Evolutionary conservation across 2,888 invertebrate species (phyloP).

Genomic region (Sarcophaga rosellei): DNA sequence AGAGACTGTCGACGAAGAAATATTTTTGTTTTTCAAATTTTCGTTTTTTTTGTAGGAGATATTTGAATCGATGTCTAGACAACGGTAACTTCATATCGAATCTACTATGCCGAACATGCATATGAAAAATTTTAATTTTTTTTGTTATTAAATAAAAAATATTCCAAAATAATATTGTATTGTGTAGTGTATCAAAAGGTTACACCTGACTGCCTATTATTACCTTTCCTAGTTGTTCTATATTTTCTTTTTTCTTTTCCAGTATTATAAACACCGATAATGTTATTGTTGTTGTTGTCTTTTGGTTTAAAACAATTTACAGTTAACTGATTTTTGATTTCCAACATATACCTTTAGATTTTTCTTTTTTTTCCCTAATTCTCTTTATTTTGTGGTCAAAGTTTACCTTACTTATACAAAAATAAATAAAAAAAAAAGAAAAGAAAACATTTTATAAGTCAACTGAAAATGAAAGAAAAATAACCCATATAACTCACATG

Average conservation of each 20-base stretch:
- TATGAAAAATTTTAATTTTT: too few relatives aligned
- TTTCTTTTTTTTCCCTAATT: not conserved
- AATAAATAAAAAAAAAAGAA: constrained; percentile 8
- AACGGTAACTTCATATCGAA: too few relatives aligned
- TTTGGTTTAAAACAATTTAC: constrained; percentile 42
- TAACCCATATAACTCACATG: not conserved
- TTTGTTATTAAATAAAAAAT: too few relatives aligned
- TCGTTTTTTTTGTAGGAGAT: too few relatives aligned
- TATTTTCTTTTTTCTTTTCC: not conserved
- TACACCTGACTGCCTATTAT: not conserved
- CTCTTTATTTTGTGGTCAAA: constrained; percentile 60
- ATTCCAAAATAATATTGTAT: too few relatives aligned
- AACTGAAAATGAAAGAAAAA: not conserved
- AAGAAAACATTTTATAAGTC: not conserved
- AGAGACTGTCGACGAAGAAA: too few relatives aligned
- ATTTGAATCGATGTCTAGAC: too few relatives aligned
- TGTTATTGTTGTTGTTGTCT: not conserved
- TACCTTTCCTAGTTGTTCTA: constrained; percentile 5
- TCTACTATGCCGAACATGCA: too few relatives aligned
- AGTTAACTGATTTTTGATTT: constrained; percentile 60
- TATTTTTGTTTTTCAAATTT: too few relatives aligned
- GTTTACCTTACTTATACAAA: constrained; percentile 54
- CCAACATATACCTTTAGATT: not conserved
- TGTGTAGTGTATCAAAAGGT: too few relatives aligned
- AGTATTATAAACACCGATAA: not conserved